Base-by-base conservation (phyloP, 2,797 vertebrate species). In the Coilia nasus region DNA sequence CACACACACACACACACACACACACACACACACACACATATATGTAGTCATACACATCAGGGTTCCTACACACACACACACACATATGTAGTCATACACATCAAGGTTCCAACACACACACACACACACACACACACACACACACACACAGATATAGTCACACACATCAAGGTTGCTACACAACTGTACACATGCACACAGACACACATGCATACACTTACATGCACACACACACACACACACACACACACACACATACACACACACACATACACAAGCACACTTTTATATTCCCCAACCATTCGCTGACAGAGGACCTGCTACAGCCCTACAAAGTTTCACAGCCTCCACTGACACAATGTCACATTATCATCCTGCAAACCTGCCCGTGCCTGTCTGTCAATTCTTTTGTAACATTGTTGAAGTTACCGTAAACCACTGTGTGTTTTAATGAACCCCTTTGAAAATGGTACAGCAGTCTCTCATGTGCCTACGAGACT, bases 11-110 rank as follows among this genome's bases (percentile, higher is more conserved):
- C 87, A 87, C 87, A 50, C 15, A 59, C 80, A 56, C 2, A 19
- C 83, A 83, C 54, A 64, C 54, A 28, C 28, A 44, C 54, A 82
- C 82, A 84, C 60, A 82, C 19, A 87, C 88, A 87, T 86, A 46
- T 12, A 54, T 56, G 31, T 2, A 14, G 12, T 15, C 50, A 54
- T 10, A 10, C 50, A 54, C 50, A 82, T 41, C 35, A 41, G 5
- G 35, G 35, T 41, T 41, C 35, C 5, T 41, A 83, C 50, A 64
- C 54, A 35, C 57, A 59, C 57, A 59, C 1, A 17, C 83, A 83
- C 54, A 64, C 47, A 35, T 25, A 44, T 57, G 82, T 78, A 84
- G 50, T 10, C 56, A 83, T 19, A 87, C 87, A 88, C 86, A 25
- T 9, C 50, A 54, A 54, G 50, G 50, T 54, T 9, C 50, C 9